A percentile compares a stretch with the other conserved stretches of the same genome.
phyloP scores from a whole-genome alignment of 2,888 invertebrate genomes.

The Troglohyphantes excavatus region DNA sequence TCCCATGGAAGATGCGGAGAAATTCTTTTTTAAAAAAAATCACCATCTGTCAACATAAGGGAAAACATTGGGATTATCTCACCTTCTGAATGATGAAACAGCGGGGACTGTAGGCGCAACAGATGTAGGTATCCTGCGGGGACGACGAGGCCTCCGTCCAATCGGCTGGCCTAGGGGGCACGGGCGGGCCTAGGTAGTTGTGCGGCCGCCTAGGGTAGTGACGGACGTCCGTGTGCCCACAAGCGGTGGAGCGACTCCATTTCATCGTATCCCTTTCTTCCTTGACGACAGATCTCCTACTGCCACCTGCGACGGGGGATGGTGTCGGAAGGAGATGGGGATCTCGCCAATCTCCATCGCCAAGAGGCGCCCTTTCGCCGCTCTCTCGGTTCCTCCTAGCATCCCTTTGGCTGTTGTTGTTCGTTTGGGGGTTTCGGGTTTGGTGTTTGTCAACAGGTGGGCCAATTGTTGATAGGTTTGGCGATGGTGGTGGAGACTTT shows the following conservation, averaged over 20 bases:
- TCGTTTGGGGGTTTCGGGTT: no score
- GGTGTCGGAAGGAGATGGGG: neutral
- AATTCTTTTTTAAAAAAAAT: neutral
- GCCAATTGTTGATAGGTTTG: no score
- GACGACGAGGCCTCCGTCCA: conserved; percentile 83
- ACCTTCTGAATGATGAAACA: conserved; percentile 88
- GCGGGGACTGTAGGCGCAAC: conserved; percentile 86
- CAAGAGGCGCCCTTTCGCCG: conserved; percentile 38
- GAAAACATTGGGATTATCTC: conserved; percentile 4
- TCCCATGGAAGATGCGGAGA: neutral
- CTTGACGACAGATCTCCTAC: conserved; percentile 51
- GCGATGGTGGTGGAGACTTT: no score
- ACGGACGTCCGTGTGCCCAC: conserved; percentile 58
- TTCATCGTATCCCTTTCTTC: conserved; percentile 72
- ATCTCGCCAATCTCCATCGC: conserved; percentile 50
- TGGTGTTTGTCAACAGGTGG: no score
- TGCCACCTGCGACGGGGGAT: conserved; percentile 49
- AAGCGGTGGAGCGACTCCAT: conserved; percentile 75
- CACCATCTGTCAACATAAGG: neutral
- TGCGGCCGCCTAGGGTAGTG: conserved; percentile 66
- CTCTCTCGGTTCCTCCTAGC: neutral
- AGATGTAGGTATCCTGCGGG: conserved; percentile 86
- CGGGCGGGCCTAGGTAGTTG: conserved; percentile 34
- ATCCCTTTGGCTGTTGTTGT: neutral
- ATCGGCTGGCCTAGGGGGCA: conserved; percentile 13